Percentiles rank a stretch among this genome's conserved stretches.
These are phyloP conservation scores for Polia nebulosa DNA, from an alignment of 2,888 invertebrate genomes.

Conservation along the genomic window DNA sequence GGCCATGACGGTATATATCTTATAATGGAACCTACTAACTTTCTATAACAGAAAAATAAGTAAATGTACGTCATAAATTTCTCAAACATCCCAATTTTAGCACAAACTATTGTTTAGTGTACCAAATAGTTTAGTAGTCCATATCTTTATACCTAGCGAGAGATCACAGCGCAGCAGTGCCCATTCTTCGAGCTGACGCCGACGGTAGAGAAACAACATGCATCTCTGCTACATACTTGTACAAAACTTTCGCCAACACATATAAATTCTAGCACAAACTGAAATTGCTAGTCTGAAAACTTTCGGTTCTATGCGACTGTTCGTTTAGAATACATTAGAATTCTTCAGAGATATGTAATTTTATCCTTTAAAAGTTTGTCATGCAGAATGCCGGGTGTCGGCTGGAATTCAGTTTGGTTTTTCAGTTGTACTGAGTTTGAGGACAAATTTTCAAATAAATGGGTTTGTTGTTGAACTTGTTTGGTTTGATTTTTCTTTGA, in stretches of 20 bases:
- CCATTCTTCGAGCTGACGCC: constrained; percentile 27
- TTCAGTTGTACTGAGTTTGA: constrained; percentile 16
- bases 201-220: constrained; percentile 46
- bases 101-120: background rate
- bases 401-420: constrained; percentile 34
- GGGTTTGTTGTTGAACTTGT: constrained; percentile 3
- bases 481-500: background rate
- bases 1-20: no score
- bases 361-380: constrained; percentile 48
- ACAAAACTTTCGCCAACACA: constrained; percentile 52
- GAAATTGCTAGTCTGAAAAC: constrained; percentile 61
- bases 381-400: constrained; percentile 25
- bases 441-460: constrained; percentile 28
- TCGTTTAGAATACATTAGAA: constrained; percentile 63
- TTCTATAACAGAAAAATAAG: background rate
- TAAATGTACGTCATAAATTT: background rate
- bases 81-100: background rate
- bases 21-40: background rate
- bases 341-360: constrained; percentile 57
- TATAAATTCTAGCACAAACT: constrained; percentile 60
- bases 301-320: constrained; percentile 47
- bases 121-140: background rate
- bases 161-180: background rate
- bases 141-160: constrained; percentile 1
- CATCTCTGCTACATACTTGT: constrained; percentile 52